A percentile compares a stretch with the other conserved stretches of the same genome.
phyloP scores from a whole-genome alignment of 2,888 invertebrate species.

The Ophion ellenae region DNA sequence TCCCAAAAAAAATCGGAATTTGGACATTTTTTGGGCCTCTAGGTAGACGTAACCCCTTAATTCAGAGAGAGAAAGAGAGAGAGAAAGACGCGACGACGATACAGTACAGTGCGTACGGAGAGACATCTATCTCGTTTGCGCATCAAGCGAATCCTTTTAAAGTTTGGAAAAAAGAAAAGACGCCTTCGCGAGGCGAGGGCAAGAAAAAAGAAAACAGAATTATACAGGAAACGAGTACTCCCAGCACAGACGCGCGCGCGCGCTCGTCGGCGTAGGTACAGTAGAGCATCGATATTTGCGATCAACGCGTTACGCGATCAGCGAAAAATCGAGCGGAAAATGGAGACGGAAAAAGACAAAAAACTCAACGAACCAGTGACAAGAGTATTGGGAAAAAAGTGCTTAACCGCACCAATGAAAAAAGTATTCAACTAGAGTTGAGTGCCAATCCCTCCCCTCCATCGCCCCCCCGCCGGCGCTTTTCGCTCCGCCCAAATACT shows the following conservation, averaged over 20 bases:
- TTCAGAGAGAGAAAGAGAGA: slow-evolving; percentile 21
- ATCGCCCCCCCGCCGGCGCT: neutral
- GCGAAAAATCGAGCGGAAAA: no score
- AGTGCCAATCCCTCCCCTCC: no score
- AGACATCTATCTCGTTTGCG: slow-evolving; percentile 2
- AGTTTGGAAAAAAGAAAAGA: slow-evolving; percentile 12
- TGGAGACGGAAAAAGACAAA: no score
- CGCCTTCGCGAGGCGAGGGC: neutral
- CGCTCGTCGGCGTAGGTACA: neutral
- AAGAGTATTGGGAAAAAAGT: no score
- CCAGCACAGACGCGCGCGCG: slow-evolving; percentile 13
- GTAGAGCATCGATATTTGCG: neutral
- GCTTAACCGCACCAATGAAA: no score
- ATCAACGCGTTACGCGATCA: neutral
- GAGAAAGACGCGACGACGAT: slow-evolving; percentile 26
- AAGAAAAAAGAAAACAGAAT: slow-evolving; percentile 12
- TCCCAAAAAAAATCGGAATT: no score
- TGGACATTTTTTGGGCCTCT: no score
- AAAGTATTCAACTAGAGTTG: no score
- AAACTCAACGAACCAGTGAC: no score
- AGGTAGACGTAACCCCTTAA: no score
- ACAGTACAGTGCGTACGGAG: slow-evolving; percentile 39
- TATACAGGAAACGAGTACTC: slow-evolving; percentile 39
- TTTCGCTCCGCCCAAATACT: neutral
- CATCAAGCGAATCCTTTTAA: slow-evolving; percentile 35